A percentile compares a stretch with the other conserved stretches of the same genome.
phyloP scores from a whole-genome alignment of 2,113 vertebrate species.

The Caranx ignobilis region DNA sequence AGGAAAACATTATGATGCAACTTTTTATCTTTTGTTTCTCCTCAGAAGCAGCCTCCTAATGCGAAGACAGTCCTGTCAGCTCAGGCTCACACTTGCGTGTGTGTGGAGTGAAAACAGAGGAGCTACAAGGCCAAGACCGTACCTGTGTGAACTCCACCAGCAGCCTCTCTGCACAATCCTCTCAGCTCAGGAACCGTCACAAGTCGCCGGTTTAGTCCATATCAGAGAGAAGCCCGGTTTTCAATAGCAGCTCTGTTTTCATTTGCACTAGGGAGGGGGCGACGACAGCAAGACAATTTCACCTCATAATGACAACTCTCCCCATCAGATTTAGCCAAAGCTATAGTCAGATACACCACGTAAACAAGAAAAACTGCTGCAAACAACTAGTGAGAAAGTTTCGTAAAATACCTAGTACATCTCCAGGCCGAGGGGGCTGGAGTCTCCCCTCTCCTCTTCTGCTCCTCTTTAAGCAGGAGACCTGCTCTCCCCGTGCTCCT shows the following conservation, averaged over 20 bases:
- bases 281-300: conserved; percentile 12
- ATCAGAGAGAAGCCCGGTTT: conserved; percentile 9
- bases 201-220: conserved; percentile 41
- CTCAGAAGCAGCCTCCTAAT: not conserved
- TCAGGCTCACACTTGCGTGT: not conserved
- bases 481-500: conserved; percentile 39
- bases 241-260: not conserved
- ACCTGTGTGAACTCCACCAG: conserved; percentile 37
- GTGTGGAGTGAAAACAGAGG: not conserved
- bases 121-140: not conserved
- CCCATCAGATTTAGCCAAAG: conserved; percentile 38
- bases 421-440: not conserved
- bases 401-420: conserved; percentile 45
- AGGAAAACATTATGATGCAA: not conserved
- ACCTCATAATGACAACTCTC: conserved; percentile 28
- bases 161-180: conserved; percentile 4
- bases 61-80: not conserved
- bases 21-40: not conserved
- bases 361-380: not conserved
- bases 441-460: conserved; percentile 14
- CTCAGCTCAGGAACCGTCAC: conserved; percentile 33
- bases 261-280: not conserved
- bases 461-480: conserved; percentile 39
- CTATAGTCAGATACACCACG: not conserved
- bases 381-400: conserved; percentile 4